phyloP scores from a whole-genome alignment of 2,113 vertebrate genomes.

The Glaucidium brasilianum region DNA sequence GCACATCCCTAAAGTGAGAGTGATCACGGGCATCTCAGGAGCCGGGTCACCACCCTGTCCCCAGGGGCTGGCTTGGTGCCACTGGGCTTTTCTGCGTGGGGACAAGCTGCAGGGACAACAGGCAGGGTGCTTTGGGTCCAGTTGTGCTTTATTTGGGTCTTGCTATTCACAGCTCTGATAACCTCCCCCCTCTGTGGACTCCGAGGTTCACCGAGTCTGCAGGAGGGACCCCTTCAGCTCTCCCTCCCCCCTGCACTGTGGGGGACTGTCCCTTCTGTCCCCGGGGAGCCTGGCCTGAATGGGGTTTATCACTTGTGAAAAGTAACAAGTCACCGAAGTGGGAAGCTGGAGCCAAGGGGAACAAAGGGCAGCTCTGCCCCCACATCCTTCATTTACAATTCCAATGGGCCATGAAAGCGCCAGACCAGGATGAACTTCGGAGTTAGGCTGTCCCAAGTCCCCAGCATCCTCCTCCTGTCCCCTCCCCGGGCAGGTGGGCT shows the following conservation, averaged over 20 bases:
- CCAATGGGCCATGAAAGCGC: constrained; percentile 66
- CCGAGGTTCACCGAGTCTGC: constrained; percentile 19
- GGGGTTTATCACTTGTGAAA: constrained; percentile 74
- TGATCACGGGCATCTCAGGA: fast-evolving
- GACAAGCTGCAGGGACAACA: not conserved
- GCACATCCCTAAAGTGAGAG: fast-evolving
- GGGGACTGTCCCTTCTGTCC: constrained; percentile 11
- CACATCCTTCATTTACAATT: constrained; percentile 75
- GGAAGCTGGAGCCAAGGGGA: constrained; percentile 57
- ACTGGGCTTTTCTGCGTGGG: not conserved
- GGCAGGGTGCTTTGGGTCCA: not conserved
- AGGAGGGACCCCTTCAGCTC: not conserved
- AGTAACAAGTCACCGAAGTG: constrained; percentile 72
- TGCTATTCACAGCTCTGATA: not conserved
- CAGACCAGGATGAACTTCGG: constrained; percentile 60
- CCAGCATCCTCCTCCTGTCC: constrained; percentile 8
- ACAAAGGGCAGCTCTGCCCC: constrained; percentile 73
- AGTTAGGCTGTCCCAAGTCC: constrained; percentile 35
- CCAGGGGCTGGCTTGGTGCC: not conserved
- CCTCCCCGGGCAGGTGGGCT: not conserved
- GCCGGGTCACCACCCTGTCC: not conserved
- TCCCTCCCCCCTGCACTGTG: not conserved
- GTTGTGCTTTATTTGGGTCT: not conserved
- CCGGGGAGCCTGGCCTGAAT: constrained; percentile 51
- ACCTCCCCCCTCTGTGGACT: not conserved